Conservation (phyloP, 2,888 invertebrate genomes). For the Tanypteryx hageni region DNA sequence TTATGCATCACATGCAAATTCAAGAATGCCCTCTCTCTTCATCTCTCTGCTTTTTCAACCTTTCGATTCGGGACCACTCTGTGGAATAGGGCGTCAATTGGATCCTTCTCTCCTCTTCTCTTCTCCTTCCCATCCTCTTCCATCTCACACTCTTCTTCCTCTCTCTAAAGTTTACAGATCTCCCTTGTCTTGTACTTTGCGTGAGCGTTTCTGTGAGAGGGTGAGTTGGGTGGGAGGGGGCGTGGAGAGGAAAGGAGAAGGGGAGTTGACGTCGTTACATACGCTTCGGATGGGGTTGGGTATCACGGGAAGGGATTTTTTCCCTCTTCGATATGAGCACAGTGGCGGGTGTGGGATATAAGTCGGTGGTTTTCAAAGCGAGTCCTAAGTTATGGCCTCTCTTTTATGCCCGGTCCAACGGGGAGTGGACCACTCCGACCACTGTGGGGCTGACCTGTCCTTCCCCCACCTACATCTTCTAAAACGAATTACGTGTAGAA, state of each 20-base stretch:
- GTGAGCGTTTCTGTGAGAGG: not conserved
- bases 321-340: not conserved
- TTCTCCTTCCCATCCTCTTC: not conserved
- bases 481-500: constrained; percentile 30
- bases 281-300: not conserved
- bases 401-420: constrained; percentile 23
- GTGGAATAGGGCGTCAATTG: not conserved
- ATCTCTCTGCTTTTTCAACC: not conserved
- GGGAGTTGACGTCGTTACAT: not conserved
- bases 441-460: not conserved
- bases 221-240: not conserved
- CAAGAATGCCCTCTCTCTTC: not conserved
- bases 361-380: constrained; percentile 16
- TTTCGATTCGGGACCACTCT: not conserved
- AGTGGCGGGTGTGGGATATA: not conserved
- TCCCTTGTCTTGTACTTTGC: not conserved
- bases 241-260: not conserved
- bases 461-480: not conserved
- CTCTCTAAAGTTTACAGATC: not conserved
- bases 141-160: not conserved
- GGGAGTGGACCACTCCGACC: not conserved
- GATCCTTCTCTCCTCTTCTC: not conserved
- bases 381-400: constrained; percentile 25
- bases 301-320: not conserved
- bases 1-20: constrained; percentile 21